Base-by-base conservation (phyloP, 2,113 vertebrate genomes). In the Atherinomorus stipes region DNA sequence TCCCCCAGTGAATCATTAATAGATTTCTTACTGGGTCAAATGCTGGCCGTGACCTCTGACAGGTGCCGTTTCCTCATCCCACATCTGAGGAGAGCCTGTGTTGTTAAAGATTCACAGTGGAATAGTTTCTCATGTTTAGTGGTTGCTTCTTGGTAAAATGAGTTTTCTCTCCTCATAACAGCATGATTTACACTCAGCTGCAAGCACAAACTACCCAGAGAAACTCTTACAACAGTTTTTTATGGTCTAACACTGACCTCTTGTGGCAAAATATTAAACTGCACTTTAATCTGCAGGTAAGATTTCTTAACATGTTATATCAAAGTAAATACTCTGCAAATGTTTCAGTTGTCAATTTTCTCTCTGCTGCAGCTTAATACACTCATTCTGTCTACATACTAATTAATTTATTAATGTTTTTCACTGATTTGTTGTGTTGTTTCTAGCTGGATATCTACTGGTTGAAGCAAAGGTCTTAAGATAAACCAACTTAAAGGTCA, bases 201-300 rank as follows among this genome's bases (percentile, higher is more conserved):
- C 15, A 44, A 22, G 7, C 3, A 34, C 37, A 9, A 23, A 38
- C 37, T 22, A 19, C 3, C 11, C 45, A 34, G 12, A 28, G 25
- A 7, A 40, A 22, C 16, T 11, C 11, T 16, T n/a, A 9, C 21
- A 51, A 23, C 15, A 3, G 5, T 54, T 26, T 64, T n/a, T 1
- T 53, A 2, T 57, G 45, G 57, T 71, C 8, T 47, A 49, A 63
- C 54, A 63, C 76, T 75, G 86, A 10, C 76, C 38, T 38, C 0
- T 1, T 53, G 80, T 76, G 83, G 83, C 22, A 9, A 4, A 0
- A 1, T 10, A 16, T 15, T n/a, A 22, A 7, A 66, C 45, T 78
- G 21, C 70, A 62, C 0, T 15, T 13, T 42, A 13, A 42, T 4
- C 40, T 13, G 40, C 9, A 42, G 13, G 40, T 15, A 5, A 42